Percentiles rank a stretch among this genome's conserved stretches.
Evolutionary conservation across 2,113 vertebrate species (phyloP).

Genomic region (Chaetodon auriga): DNA sequence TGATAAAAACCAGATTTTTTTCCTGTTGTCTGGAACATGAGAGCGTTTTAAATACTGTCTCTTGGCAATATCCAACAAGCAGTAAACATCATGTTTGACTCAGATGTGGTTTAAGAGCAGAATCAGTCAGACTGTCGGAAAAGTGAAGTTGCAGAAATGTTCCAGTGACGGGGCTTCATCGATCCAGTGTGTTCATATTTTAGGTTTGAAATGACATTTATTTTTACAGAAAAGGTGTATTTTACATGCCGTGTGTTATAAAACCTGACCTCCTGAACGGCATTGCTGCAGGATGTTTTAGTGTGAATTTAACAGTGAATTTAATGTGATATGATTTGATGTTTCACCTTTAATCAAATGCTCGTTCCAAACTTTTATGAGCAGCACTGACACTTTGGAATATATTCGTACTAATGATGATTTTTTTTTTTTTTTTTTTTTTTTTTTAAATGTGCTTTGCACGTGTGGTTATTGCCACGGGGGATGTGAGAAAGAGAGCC

Average conservation of each 20-base stretch:
- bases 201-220: background rate
- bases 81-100: background rate
- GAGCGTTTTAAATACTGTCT: background rate
- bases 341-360: conserved; percentile 1
- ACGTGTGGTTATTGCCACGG: background rate
- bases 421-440: conserved; percentile 12
- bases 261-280: background rate
- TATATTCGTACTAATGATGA: conserved; percentile 16
- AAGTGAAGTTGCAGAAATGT: background rate
- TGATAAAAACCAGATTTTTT: background rate
- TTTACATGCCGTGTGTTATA: background rate
- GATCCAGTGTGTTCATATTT: background rate
- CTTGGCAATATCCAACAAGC: background rate
- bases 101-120: background rate
- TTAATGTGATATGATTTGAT: background rate
- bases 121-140: background rate
- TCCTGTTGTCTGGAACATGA: background rate
- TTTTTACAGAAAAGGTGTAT: background rate
- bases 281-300: background rate
- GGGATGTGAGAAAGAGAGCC: background rate
- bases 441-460: conserved; percentile 13
- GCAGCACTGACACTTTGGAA: conserved; percentile 3
- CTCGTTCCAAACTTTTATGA: background rate
- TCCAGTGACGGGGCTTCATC: background rate
- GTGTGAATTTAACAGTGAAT: background rate